Base-by-base conservation (phyloP, 2,888 invertebrate genomes). In the Hypomecis punctinalis region DNA sequence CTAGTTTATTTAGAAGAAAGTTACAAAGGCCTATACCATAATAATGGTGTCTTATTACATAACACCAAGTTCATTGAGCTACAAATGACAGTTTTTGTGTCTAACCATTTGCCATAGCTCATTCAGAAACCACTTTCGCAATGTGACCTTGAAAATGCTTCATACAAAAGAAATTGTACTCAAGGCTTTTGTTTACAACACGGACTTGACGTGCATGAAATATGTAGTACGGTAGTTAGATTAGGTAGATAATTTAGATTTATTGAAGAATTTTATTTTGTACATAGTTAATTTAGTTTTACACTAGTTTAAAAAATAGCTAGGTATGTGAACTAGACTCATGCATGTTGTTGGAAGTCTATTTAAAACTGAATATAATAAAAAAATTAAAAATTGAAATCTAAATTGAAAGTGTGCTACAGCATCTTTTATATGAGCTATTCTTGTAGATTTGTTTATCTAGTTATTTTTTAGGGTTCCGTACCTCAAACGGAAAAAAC, bases 111-210 rank as follows among this genome's bases (percentile, higher is more conserved):
- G 51, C 54, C 60, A 58, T 67, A 55, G 61, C 57, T 60, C 43
- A 62, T 66, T 54, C 64, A 60, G 61, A 58, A 53, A 63, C 42
- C 61, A 47, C 56, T 61, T 66, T 66, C 60, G 48, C 61, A 66
- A 66, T 49, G 5, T 39, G 56, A 48, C 65, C 65, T 61, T 54
- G 48, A 57, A 56, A 64, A 64, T 47, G 35, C 57, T 66, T 61
- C 61, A 35, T 42, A 61, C 61, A 66, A 66, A 64, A 61, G 65
- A 65, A 61, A 66, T 54, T 64, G 64, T 64, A 46, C 53, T 66
- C 65, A 66, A 66, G 65, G 65, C 47, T 47, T 23, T 46, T 65
- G 43, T 66, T 66, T 61, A 53, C 61, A 57, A 53, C 57, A 57
- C 33, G 36, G 51, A 52, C 47, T 48, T 61, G 42, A 42, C 56